Evolutionary conservation across 2,888 invertebrate genomes (phyloP), one percentile per base, ranked within the genome.

Genomic region (Polymixis lichenea): DNA sequence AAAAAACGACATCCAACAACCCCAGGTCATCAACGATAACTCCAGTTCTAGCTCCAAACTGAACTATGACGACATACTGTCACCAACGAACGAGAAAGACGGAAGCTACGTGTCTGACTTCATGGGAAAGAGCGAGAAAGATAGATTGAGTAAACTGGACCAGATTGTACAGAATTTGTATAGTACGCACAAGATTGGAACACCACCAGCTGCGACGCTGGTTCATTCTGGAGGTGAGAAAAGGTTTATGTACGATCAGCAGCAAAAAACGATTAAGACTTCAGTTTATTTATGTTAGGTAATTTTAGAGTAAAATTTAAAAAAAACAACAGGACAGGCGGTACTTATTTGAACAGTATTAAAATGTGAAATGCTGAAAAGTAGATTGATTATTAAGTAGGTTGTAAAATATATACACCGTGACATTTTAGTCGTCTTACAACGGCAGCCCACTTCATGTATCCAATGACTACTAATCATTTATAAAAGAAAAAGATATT

Each of bases 81-180:
- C 92, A 13, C 91, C 92, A 11, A 89, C 85, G 38, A 89, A 86
- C 62, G 88, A 84, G 75, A 94, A 87, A 89, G 91, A 89, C 83
- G 83, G 84, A 62, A 86, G 84, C 43, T 84, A 83, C 43, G 77
- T 72, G 11, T 87, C 86, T 19, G 92, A 93, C 64, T 90, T 89
- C 49, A 84, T 91, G 49, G 84, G 77, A 15, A 92, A 89, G 74
- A 93, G 82, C 72, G 95, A 95, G 76, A 95, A 93, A 80, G 95
- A 96, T 62, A 93, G 95, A 91, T 87, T 96, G 46, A 96, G 96
- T 82, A 96, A 95, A 86, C 80, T 96, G 71, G 96, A 96, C 64
- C 96, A 96, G 84, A 96, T 96, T 11, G 96, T 96, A 1, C 95
- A 96, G 90, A 96, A 96, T 81, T 83, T 96, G 81, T 96, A 96